phyloP scores from a whole-genome alignment of 2,113 vertebrate species.

The Dinomys branickii region DNA sequence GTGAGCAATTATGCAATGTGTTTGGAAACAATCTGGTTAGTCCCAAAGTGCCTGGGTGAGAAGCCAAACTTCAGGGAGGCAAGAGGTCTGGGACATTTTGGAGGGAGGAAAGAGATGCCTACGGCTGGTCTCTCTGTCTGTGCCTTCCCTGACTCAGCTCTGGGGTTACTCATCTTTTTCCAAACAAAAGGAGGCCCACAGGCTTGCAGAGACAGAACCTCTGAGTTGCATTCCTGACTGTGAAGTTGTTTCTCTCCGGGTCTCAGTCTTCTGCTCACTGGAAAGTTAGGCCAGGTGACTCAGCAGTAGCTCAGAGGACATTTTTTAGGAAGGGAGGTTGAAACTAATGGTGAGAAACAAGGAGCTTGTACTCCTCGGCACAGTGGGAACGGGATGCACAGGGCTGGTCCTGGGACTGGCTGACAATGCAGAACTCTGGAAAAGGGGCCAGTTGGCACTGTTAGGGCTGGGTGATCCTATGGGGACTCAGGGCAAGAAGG shows the following conservation, averaged over 20 bases:
- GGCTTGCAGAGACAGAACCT: not conserved
- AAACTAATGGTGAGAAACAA: not conserved
- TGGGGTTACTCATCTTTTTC: not conserved
- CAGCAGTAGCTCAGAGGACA: not conserved
- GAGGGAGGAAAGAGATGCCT: not conserved
- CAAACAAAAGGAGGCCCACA: fast-evolving
- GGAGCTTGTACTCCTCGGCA: not conserved
- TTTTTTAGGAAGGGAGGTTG: not conserved
- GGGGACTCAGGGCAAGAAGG: not conserved
- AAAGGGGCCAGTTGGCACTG: constrained; percentile 30
- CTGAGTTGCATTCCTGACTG: not conserved
- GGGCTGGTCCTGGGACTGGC: constrained; percentile 17
- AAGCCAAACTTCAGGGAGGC: constrained; percentile 9
- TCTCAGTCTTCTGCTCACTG: not conserved
- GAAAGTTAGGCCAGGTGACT: not conserved
- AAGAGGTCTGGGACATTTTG: not conserved
- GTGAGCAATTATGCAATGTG: constrained; percentile 61
- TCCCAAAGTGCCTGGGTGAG: constrained; percentile 14
- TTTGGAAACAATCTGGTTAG: constrained; percentile 69
- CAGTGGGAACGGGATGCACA: fast-evolving
- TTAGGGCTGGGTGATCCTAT: not conserved
- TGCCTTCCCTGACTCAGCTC: fast-evolving
- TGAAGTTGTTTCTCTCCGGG: not conserved
- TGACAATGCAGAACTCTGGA: constrained; percentile 53
- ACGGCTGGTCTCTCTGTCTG: not conserved